These are phyloP conservation scores for Holacanthella duospinosa DNA, from an alignment of 2,888 invertebrate genomes.

Conservation along the genomic window DNA sequence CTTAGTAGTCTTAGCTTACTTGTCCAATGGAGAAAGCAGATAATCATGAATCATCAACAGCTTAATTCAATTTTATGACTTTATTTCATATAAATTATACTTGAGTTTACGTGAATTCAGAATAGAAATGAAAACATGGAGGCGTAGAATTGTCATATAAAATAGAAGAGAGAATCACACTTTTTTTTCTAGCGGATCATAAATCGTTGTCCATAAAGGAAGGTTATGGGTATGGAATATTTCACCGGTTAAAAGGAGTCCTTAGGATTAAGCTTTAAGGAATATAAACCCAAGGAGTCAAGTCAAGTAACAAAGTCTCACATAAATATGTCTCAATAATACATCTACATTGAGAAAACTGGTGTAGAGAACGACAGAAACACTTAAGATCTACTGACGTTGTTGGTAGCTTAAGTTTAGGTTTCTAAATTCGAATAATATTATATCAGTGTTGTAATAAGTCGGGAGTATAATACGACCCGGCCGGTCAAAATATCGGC, in stretches of 20 bases:
- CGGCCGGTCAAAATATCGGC: no score
- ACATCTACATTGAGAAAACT: not conserved
- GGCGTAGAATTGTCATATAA: not conserved
- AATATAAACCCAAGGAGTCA: not conserved
- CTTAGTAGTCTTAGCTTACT: no score
- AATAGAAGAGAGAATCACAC: no score
- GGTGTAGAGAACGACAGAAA: not conserved
- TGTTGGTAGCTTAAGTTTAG: no score
- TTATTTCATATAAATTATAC: not conserved
- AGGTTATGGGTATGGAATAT: not conserved
- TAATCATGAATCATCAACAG: not conserved
- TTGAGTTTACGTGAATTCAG: not conserved
- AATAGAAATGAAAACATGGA: not conserved
- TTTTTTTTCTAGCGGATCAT: not conserved
- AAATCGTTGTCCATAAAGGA: not conserved
- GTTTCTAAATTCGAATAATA: no score
- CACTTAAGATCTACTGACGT: not conserved
- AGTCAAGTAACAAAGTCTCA: not conserved
- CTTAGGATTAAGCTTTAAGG: not conserved
- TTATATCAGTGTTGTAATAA: no score
- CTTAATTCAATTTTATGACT: constrained; percentile 1
- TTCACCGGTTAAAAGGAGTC: not conserved
- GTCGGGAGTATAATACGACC: not conserved
- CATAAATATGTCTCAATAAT: not conserved
- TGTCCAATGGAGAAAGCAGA: not conserved